Evolutionary conservation across 2,797 vertebrate species (phyloP), one percentile per base, ranked within the genome.

Genomic region (Xenopus petersii): DNA sequence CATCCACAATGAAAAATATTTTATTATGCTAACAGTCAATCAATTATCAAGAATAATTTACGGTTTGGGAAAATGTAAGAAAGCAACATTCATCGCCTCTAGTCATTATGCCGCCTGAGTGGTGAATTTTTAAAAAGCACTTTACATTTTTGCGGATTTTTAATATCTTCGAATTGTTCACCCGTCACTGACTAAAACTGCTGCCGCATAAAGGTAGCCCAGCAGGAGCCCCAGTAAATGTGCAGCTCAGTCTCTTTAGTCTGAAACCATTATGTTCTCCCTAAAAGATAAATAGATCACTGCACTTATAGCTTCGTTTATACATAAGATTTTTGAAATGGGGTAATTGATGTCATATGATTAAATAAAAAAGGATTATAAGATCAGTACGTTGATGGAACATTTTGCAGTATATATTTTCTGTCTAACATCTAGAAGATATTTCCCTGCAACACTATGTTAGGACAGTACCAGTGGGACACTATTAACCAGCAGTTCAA

Each of bases 401-500:
- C 36, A 6, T 9, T 42, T 42, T 42, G 4, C 8, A 42, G 8
- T 51, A 15, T 69, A 36, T 58, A 69, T 17, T 69, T 69, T 58
- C 8, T 42, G 17, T 67, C 59, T 21, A 70, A 0, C 42, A 12
- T 59, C 36, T 36, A 51, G 7, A 11, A 58, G 12, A 58, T 26
- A 69, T 69, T 56, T 69, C 51, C 4, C 10, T 15, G 30, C 4
- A 33, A 56, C 54, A 58, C 21, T 30, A 55, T 42, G 30, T 30
- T 75, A 66, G 16, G 36, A 46, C 0, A 2, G 69, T 62, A 54
- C 33, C 48, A 15, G 13, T 68, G n/a, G 64, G 73, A 74, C 11
- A 26, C 65, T 33, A 64, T 69, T 69, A 69, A 73, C 58, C 62
- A 63, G 66, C 9, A 59, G 10, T 51, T 74, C 66, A 63, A 11